Conservation (phyloP, 2,113 vertebrate genomes). For the Gasterosteus aculeatus region DNA sequence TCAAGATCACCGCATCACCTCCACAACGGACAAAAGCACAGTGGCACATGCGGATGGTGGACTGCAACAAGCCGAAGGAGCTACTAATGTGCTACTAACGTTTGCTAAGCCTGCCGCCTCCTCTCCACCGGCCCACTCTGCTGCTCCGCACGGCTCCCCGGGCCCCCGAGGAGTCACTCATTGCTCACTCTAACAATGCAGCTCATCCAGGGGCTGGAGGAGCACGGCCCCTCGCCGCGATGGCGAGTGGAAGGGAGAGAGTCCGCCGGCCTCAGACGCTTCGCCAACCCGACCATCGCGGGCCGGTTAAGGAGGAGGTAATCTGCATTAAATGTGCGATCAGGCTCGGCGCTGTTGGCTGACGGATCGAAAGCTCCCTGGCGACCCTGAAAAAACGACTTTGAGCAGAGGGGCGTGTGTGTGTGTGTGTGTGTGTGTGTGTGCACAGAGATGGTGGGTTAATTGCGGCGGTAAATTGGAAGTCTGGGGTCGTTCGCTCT, state of each 20-base stretch:
- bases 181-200: constrained; percentile 72
- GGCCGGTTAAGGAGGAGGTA: constrained; percentile 51
- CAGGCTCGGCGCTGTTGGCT: constrained; percentile 38
- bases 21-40: constrained; percentile 56
- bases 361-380: constrained; percentile 41
- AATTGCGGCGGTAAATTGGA: constrained; percentile 32
- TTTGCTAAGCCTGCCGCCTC: constrained; percentile 64
- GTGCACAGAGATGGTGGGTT: neutral
- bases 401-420: constrained; percentile 4
- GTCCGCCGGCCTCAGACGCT: constrained; percentile 24
- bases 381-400: constrained; percentile 19
- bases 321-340: constrained; percentile 55
- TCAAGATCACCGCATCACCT: constrained; percentile 14
- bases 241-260: constrained; percentile 57
- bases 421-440: neutral
- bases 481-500: constrained; percentile 1
- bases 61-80: constrained; percentile 70
- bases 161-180: constrained; percentile 68
- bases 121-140: constrained; percentile 34
- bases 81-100: constrained; percentile 59
- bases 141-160: constrained; percentile 43
- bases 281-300: constrained; percentile 20
- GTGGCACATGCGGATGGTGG: constrained; percentile 60
- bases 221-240: constrained; percentile 63
- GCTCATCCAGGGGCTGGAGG: constrained; percentile 51